Percentiles rank a stretch among this genome's conserved stretches.
Conservation (phyloP, 2,797 vertebrate species). For the Eulemur rubriventer region DNA sequence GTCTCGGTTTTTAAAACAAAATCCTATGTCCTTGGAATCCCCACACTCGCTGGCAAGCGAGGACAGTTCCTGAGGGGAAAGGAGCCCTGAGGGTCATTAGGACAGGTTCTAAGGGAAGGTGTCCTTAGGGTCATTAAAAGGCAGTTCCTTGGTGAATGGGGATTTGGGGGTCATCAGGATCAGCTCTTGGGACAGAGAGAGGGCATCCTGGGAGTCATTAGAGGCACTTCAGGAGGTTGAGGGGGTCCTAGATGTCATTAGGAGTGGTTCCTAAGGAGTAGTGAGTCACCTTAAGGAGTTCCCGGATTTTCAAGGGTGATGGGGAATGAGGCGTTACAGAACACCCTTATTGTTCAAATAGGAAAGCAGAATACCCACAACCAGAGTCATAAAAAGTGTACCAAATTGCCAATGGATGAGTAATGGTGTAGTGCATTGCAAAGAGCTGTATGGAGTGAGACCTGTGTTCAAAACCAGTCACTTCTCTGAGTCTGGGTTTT, state of each 20-base stretch:
- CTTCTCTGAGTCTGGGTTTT: background rate
- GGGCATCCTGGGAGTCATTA: slow-evolving; percentile 40
- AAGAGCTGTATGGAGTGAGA: background rate
- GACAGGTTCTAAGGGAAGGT: background rate
- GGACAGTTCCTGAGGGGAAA: background rate
- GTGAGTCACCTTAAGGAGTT: background rate
- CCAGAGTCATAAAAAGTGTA: background rate
- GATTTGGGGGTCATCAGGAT: slow-evolving; percentile 65
- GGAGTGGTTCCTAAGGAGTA: background rate
- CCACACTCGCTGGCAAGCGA: background rate
- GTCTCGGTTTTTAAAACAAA: background rate
- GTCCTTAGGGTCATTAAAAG: slow-evolving; percentile 47
- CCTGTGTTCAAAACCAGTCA: background rate
- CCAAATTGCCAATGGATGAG: background rate
- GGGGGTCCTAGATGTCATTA: slow-evolving; percentile 41
- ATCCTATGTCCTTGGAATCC: background rate
- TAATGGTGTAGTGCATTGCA: background rate
- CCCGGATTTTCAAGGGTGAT: background rate
- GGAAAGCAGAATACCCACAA: background rate
- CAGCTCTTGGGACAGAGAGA: background rate
- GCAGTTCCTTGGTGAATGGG: background rate
- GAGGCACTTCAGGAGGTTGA: background rate
- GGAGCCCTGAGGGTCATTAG: slow-evolving; percentile 37
- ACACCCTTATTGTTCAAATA: background rate
- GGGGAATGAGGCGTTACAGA: background rate